Evolutionary conservation across 2,888 invertebrate species (phyloP).

Genomic region (Peribatodes rhomboidaria): DNA sequence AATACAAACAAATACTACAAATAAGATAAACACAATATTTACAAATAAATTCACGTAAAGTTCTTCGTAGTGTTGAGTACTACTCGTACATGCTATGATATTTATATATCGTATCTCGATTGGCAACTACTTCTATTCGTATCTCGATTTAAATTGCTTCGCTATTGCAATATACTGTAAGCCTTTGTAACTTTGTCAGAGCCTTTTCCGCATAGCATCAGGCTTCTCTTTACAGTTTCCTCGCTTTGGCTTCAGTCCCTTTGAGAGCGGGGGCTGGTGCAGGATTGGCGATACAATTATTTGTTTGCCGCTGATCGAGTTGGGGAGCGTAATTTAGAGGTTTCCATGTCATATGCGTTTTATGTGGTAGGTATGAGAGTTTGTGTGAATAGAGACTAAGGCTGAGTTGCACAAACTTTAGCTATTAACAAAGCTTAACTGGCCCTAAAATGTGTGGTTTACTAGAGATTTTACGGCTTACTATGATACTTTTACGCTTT

Average conservation of each 20-base stretch:
- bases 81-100: neutral
- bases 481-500: too few species aligned
- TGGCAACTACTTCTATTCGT: constrained; percentile 18
- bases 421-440: too few species aligned
- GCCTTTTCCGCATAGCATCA: constrained; percentile 61
- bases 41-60: too few species aligned
- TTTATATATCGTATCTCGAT: constrained; percentile 3
- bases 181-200: constrained; percentile 67
- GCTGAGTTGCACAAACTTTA: too few species aligned
- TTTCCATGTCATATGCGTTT: constrained; percentile 49
- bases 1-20: too few species aligned
- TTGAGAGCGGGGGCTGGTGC: constrained; percentile 58
- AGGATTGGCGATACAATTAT: constrained; percentile 77
- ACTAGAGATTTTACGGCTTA: too few species aligned
- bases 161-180: constrained; percentile 51
- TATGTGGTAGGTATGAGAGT: constrained; percentile 20
- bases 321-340: constrained; percentile 56
- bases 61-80: too few species aligned
- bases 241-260: constrained; percentile 35
- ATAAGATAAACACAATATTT: too few species aligned
- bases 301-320: constrained; percentile 81
- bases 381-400: too few species aligned
- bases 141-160: constrained; percentile 53
- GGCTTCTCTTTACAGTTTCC: constrained; percentile 77
- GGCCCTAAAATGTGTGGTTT: too few species aligned